Evolutionary conservation across 1,140 invertebrate species (phyloP), one percentile per base, ranked within the genome.

Genomic region (Plodia interpunctella): DNA sequence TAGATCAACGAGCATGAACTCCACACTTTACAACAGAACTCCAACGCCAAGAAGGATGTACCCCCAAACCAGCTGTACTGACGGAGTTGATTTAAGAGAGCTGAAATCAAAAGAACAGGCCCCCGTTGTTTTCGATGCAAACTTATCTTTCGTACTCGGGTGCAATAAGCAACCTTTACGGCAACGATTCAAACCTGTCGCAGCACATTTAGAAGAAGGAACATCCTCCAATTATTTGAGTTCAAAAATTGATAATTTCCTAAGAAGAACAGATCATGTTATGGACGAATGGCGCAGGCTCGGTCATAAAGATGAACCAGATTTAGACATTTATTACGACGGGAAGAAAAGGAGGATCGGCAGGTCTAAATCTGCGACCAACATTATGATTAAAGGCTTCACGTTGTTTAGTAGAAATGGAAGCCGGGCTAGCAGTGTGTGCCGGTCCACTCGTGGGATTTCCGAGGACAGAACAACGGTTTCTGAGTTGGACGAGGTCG

Each of bases 221-320:
- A 96, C 95, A 0, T 94, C 94, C 0, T 96, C 95, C 0, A 94
- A 94, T 28, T 93, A 92, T 58, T 87, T 97, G 18, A 93, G 92
- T 2, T 91, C 91, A 21, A 95, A 94, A 81, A 97, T 97, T 51
- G 91, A 94, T 18, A 94, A 94, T 63, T 97, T 97, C 69, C 84
- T 97, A 6, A 93, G 93, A 73, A 92, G 94, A 57, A 96, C 95
- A 2, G 95, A 97, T 80, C 95, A 97, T 78, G 92, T 96, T 0
- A 95, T 95, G 92, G 94, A 97, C 65, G 95, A 96, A 74, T 97
- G 95, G 95, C 91, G 91, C 60, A 90, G 92, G 57, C 68, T 94
- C 5, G 93, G 93, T 0, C 91, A 91, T 56, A 92, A 90, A 63
- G 92, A 92, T 64, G 90, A 92, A 30, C 53, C 75, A 4, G 87